Evolutionary conservation across 2,797 vertebrate genomes (phyloP), one percentile per base, ranked within the genome.

Genomic region (Gouania willdenowi): DNA sequence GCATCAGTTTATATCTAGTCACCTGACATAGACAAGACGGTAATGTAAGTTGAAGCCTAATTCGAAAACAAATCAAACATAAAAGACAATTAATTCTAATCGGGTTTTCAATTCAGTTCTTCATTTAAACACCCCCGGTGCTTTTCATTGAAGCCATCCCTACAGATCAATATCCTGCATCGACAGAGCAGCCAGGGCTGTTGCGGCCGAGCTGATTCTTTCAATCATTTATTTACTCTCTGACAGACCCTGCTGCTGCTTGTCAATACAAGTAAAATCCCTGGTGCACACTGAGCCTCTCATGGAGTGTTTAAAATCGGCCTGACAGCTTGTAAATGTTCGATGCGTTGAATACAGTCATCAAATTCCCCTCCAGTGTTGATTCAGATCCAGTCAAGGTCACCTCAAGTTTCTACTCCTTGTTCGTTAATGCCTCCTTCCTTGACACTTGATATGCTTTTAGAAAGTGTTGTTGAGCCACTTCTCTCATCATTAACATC

Each of bases 151-250:
- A 77, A 53, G 71, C 47, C 55, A 52, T 76, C 66, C 64, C 61
- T 82, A 42, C 66, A 13, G 73, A 88, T 90, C 85, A 66, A 88
- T 88, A 71, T 5, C 38, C 24, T n/a, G 16, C 27, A 88, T 90
- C 54, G 81, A 88, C 79, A 68, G 53, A 77, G 65, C 46, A 67
- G 68, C 69, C 79, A 67, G 33, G 4, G 58, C 70, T 70, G 66
- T 76, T 65, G 74, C 59, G 79, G 60, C 67, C 49, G 2, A 75
- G 83, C 63, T 78, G 71, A 76, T 85, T 79, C 70, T 79, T 74
- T 83, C 79, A 86, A 82, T 87, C 81, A 88, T 88, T 88, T 87
- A 86, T 89, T 87, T 77, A 87, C 82, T 87, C 71, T 51, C 46
- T 72, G 77, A 84, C 78, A 85, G 82, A 85, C 82, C 82, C 71